These are phyloP conservation scores for Cliona cf. orientalis DNA, from an alignment of 37 sponge, comb jelly and placozoan genomes.

Conservation along the genomic window DNA sequence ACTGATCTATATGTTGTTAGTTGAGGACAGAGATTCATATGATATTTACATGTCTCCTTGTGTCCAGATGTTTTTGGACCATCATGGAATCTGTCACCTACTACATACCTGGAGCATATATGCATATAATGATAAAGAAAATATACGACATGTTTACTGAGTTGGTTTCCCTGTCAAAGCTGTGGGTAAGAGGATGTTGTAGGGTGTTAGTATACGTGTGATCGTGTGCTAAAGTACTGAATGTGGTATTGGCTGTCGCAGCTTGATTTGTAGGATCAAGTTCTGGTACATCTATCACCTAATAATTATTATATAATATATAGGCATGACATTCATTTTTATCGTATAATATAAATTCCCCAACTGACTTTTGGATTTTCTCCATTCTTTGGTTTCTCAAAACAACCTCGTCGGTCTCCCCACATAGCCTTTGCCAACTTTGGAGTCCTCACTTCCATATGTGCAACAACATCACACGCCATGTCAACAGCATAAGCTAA, in stretches of 20 bases:
- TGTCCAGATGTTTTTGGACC: neutral
- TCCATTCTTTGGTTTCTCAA: neutral
- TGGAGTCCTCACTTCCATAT: neutral
- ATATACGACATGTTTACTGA: too few relatives aligned
- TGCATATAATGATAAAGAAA: neutral
- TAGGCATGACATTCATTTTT: neutral
- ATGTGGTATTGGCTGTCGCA: neutral
- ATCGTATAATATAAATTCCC: neutral
- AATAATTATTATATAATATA: neutral
- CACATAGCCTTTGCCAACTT: neutral
- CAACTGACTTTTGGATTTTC: neutral
- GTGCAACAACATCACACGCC: constrained; percentile 3
- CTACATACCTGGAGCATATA: neutral
- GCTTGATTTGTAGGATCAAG: neutral
- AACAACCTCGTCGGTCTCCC: constrained; percentile 14
- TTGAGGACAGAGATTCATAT: constrained; percentile 10
- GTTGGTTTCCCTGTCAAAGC: too few relatives aligned
- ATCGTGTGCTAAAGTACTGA: neutral
- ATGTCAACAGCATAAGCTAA: constrained; percentile 2
- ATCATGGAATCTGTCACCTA: constrained; percentile 16
- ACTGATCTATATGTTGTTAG: neutral
- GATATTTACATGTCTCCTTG: neutral
- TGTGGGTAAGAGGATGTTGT: too few relatives aligned
- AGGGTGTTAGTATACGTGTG: too few relatives aligned
- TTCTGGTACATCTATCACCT: constrained; percentile 5